Evolutionary conservation across 2,113 vertebrate species (phyloP), one percentile per base, ranked within the genome.

Genomic region (Pelodiscus sinensis): DNA sequence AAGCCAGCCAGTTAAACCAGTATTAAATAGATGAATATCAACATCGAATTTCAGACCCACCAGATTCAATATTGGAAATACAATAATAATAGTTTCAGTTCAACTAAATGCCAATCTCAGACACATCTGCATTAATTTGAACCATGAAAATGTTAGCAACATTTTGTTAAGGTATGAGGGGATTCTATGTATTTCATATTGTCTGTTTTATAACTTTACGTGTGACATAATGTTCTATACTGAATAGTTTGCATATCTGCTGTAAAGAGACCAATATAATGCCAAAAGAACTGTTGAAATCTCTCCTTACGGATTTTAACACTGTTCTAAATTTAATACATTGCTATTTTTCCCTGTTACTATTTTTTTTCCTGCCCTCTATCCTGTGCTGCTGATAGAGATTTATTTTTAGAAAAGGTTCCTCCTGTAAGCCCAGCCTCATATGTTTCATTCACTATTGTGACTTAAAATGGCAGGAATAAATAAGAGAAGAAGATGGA

Each of bases 81-180:
- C 29, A 92, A 87, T 90, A 90, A 71, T 77, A 54, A 73, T 90
- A 55, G 56, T 86, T 91, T 82, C 51, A 68, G 86, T 93, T 90
- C 81, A 89, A 31, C 19, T 84, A 84, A 35, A 81, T 80, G 90
- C 87, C 51, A 21, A 82, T 90, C 79, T 97, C 84, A 92, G 77
- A 82, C 29, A 25, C 21, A 8, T 44, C 78, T 84, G 75, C 86
- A 92, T 92, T 92, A 84, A 83, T 13, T 2, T 85, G 60, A 85
- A 57, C 68, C 50, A 71, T 79, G 82, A 51, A 44, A n/a, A 3
- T 52, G 81, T 4, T 12, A 27, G 54, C 90, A 86, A n/a, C 65
- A 2, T 84, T 54, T 89, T 92, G 62, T 88, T 84, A 86, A 79
- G 35, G 18, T 29, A 29, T 55, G 85, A 86, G 44, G 44, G 12